Evolutionary conservation across 2,888 invertebrate species (phyloP).

Genomic region (Ctenicera cuprea): DNA sequence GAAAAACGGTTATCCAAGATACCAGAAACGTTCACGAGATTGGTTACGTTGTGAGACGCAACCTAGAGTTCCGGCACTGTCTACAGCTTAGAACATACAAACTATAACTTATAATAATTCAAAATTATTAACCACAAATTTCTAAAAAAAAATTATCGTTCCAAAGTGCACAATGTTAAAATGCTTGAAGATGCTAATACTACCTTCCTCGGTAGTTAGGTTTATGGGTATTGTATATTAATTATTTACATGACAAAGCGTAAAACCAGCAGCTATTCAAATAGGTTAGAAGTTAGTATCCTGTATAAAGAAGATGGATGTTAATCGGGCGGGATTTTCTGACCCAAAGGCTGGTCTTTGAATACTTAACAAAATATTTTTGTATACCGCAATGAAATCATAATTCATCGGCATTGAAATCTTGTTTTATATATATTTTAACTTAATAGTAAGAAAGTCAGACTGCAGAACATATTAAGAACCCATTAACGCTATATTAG

Average conservation of each 20-base stretch:
- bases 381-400: conserved; percentile 8
- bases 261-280: conserved; percentile 59
- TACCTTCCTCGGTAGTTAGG: conserved; percentile 41
- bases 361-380: conserved; percentile 39
- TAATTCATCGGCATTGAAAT: conserved; percentile 1
- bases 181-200: conserved; percentile 12
- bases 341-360: conserved; percentile 33
- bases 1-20: too few relatives aligned
- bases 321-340: conserved; percentile 47
- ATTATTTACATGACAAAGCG: conserved; percentile 60
- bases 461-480: too few relatives aligned
- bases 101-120: too few relatives aligned
- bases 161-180: not conserved
- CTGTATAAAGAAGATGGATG: conserved; percentile 55
- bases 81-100: too few relatives aligned
- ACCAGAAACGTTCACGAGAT: too few relatives aligned
- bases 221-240: conserved; percentile 52
- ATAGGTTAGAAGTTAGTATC: conserved; percentile 46
- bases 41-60: too few relatives aligned
- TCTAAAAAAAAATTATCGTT: too few relatives aligned
- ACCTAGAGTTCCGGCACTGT: too few relatives aligned
- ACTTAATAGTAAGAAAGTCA: too few relatives aligned
- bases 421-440: too few relatives aligned
- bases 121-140: too few relatives aligned
- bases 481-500: too few relatives aligned